Base-by-base conservation (phyloP, 2,888 invertebrate genomes). In the Gandaritis pyraliata region DNA sequence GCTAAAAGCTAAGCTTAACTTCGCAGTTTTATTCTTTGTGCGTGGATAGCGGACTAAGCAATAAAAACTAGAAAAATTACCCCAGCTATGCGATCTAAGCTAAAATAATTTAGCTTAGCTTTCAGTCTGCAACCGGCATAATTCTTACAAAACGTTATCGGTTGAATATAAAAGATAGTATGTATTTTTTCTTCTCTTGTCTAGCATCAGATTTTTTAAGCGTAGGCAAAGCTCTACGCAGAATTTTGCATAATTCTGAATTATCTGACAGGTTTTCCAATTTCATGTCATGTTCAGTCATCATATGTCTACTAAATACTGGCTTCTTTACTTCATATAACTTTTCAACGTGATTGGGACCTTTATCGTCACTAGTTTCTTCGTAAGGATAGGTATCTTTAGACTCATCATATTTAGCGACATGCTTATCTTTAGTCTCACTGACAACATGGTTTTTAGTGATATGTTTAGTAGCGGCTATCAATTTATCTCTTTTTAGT, bases 111-210 rank as follows among this genome's bases (percentile, higher is more conserved):
- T n/a, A n/a, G n/a, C n/a, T n/a, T n/a, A n/a, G n/a, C n/a, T n/a
- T n/a, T n/a, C n/a, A n/a, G n/a, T n/a, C n/a, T n/a, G n/a, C n/a
- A n/a, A n/a, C n/a, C n/a, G n/a, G n/a, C n/a, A n/a, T 23, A 23
- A 23, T 4, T 1, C 23, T 23, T 23, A 33, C 33, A 8, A 11
- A n/a, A 39, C 39, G 8, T 29, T 33, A 54, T 45, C 23, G 33
- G 12, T 52, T 51, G 11, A 58, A 58, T 51, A 39, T 18, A 29
- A 58, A 52, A 11, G 58, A 58, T 2, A 58, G 47, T 13, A 47
- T 41, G 30, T 58, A 58, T 30, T 51, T 51, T 50, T 33, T 30
- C n/a, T 47, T 48, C 15, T 15, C 15, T 15, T 5, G 46, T 7
- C 5, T 23, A n/a, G 5, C 6, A 11, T 5, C 6, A n/a, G n/a